Percentiles rank a stretch among this genome's conserved stretches.
phyloP scores from a whole-genome alignment of 1,140 invertebrate species.

The Diabrotica undecimpunctata region DNA sequence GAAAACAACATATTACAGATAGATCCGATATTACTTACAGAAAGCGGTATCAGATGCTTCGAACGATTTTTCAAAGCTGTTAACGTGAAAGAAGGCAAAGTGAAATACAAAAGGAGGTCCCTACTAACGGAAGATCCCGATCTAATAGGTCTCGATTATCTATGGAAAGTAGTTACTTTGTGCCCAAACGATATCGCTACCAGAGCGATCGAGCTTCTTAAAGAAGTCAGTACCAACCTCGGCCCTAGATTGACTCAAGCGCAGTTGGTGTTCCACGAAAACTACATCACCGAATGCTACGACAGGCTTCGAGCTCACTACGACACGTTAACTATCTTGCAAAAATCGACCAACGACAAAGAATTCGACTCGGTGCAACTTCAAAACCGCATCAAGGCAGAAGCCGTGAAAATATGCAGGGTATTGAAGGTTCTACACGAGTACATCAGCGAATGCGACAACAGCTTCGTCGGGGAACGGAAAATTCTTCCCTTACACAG shows the following conservation, averaged over 20 bases:
- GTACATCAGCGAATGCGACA: constrained; percentile 95
- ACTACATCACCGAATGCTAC: constrained; percentile 85
- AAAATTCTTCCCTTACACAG: constrained; percentile 84
- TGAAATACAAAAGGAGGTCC: constrained; percentile 79
- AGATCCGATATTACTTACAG: constrained; percentile 86
- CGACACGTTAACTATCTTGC: constrained; percentile 63
- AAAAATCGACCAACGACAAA: constrained; percentile 42
- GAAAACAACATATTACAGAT: constrained; percentile 91
- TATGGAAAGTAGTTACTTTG: constrained; percentile 89
- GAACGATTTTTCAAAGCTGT: constrained; percentile 96
- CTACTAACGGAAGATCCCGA: constrained; percentile 81
- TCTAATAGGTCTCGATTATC: constrained; percentile 92
- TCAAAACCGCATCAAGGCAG: constrained; percentile 57
- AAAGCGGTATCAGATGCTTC: constrained; percentile 93
- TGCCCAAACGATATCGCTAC: constrained; percentile 88
- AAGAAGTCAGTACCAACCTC: constrained; percentile 91
- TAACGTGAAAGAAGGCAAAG: constrained; percentile 91
- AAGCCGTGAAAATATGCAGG: constrained; percentile 88
- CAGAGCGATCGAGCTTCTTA: constrained; percentile 85
- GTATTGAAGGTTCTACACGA: constrained; percentile 92
- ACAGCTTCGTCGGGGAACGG: constrained; percentile 84
- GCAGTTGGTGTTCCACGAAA: constrained; percentile 81
- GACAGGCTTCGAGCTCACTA: constrained; percentile 83
- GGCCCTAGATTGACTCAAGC: constrained; percentile 77
- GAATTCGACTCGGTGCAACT: constrained; percentile 44